phyloP scores from a whole-genome alignment of 2,888 invertebrate genomes.

The Oasisia sp. region DNA sequence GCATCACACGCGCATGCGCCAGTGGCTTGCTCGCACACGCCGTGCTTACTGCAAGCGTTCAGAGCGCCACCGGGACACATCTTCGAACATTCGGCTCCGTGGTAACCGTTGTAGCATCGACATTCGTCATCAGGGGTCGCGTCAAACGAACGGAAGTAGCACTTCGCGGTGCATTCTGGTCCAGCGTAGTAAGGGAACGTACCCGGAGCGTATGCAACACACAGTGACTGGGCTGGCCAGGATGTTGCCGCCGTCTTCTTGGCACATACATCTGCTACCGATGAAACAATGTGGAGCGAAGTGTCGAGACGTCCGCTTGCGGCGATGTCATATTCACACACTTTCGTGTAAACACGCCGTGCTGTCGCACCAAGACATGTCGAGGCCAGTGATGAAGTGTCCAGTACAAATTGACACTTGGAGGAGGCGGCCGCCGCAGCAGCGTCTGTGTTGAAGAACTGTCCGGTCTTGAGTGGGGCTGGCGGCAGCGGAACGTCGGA shows the following conservation, averaged over 20 bases:
- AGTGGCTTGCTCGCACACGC: conserved; percentile 40
- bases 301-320: conserved; percentile 33
- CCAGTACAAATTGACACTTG: background rate
- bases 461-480: background rate
- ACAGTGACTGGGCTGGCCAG: conserved; percentile 44
- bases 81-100: conserved; percentile 42
- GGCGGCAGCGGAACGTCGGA: conserved; percentile 32
- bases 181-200: conserved; percentile 37
- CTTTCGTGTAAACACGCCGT: background rate
- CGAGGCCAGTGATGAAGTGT: conserved; percentile 26
- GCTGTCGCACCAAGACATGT: background rate
- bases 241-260: conserved; percentile 14
- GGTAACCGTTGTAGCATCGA: conserved; percentile 46
- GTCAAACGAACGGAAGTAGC: conserved; percentile 34
- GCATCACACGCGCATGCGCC: conserved; percentile 45
- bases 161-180: conserved; percentile 38
- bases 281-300: conserved; percentile 32
- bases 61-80: conserved; percentile 46
- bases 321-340: conserved; percentile 34
- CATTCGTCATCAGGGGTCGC: conserved; percentile 29
- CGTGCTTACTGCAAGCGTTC: conserved; percentile 45
- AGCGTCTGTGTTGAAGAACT: background rate
- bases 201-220: conserved; percentile 43
- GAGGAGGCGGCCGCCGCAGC: background rate
- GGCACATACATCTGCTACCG: conserved; percentile 43